Base-by-base conservation (phyloP, 2,113 vertebrate genomes). In the Hystrix cristata region DNA sequence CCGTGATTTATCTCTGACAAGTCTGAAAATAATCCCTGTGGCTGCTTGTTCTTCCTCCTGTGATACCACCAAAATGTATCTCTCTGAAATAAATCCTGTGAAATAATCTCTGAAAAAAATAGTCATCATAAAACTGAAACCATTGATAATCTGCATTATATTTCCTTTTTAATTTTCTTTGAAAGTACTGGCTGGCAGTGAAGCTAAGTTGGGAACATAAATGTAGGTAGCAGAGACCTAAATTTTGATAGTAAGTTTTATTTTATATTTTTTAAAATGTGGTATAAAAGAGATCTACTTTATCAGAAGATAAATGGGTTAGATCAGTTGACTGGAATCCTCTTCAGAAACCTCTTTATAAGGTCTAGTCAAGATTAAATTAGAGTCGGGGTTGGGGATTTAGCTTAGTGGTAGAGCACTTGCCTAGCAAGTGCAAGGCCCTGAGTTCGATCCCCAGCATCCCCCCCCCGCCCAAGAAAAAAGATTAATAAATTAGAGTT, bases 141-240 rank as follows among this genome's bases (percentile, higher is more conserved):
- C 83, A 2, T 65, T 71, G 29, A 13, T 92, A 87, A 55, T 83
- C 48, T 91, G 8, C 43, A 55, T 89, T 93, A 53, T 3, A 6
- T 85, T 90, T 85, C 16, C 46, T 76, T 46, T 89, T 65, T 67
- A 13, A 27, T 90, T 94, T 94, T 74, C 38, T 92, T 97, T 5
- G 6, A 81, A 78, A 78, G n/a, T 90, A 21, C 12, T 91, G 27
- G 23, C 25, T 87, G 4, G 92, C 27, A 87, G n/a, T 87, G 60
- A 80, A 69, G 67, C 31, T 64, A 38, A 90, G 18, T 64, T 93
- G 2, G 31, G 11, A 29, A 76, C 7, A 34, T 38, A 74, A 86
- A 60, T 62, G 60, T 96, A 53, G 62, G 48, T 93, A 92, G 67
- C 12, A 83, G 74, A 96, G 53, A 64, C 12, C 14, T 93, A 46